phyloP scores from a whole-genome alignment of 2,113 vertebrate genomes.

The Crotalus tigris region DNA sequence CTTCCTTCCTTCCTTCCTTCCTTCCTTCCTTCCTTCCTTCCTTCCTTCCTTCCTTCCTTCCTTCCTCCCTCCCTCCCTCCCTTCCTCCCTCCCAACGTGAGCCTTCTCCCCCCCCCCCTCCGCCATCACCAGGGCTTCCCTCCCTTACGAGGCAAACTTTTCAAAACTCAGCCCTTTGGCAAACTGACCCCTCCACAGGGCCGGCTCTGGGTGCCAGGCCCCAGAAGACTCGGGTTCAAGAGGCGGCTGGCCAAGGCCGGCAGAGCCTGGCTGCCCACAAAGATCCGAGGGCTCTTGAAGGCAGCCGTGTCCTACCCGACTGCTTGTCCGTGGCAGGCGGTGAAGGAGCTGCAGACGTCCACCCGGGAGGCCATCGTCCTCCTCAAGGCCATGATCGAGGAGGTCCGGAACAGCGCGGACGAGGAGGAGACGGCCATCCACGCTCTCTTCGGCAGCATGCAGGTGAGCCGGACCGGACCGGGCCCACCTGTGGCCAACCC shows the following conservation, averaged over 20 bases:
- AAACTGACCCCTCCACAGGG: background rate
- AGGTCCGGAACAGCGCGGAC: slow-evolving; percentile 84
- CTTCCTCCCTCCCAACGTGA: too few relatives aligned
- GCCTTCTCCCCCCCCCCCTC: background rate
- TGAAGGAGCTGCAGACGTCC: slow-evolving; percentile 91
- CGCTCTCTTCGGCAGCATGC: slow-evolving; percentile 83
- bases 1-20: too few relatives aligned
- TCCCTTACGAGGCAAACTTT: background rate
- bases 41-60: too few relatives aligned
- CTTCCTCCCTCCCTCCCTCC: too few relatives aligned
- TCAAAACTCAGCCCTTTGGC: background rate
- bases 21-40: too few relatives aligned
- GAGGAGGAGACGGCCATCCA: slow-evolving; percentile 89
- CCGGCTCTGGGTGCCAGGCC: background rate
- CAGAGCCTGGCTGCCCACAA: too few relatives aligned
- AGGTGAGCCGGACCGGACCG: slow-evolving; percentile 65
- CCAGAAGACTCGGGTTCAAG: background rate
- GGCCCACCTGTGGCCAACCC: background rate
- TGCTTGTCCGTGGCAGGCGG: slow-evolving; percentile 67
- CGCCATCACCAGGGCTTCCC: too few relatives aligned
- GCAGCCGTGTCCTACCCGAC: background rate
- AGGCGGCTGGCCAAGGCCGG: too few relatives aligned
- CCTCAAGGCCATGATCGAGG: slow-evolving; percentile 89
- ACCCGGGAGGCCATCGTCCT: slow-evolving; percentile 83
- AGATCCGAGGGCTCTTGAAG: background rate